These are phyloP conservation scores for Turritopsis rubra DNA, from an alignment of 30 jellyfish, hydroid and myxozoan species.

Conservation along the genomic window DNA sequence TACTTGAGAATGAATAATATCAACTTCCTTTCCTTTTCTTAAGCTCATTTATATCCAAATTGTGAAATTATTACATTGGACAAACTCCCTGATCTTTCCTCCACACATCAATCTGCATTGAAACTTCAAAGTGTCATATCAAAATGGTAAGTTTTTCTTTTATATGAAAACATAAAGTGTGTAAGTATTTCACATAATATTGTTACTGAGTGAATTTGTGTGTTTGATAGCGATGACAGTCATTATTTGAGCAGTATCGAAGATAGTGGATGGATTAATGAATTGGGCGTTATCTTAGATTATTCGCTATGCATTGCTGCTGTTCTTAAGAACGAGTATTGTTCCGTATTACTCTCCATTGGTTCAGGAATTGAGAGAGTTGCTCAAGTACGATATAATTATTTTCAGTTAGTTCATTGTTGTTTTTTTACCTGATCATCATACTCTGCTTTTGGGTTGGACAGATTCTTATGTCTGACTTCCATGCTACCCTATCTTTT, in stretches of 20 bases:
- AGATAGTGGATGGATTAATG: constrained; percentile 76
- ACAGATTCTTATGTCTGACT: too few relatives aligned
- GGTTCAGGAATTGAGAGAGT: constrained; percentile 66
- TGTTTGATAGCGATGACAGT: constrained; percentile 58
- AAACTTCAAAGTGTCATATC: constrained; percentile 43
- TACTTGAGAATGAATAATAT: neutral
- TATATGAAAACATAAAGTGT: neutral
- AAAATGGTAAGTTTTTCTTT: constrained; percentile 15
- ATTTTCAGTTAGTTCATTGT: neutral
- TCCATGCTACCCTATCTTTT: too few relatives aligned
- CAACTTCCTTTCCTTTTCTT: constrained; percentile 8
- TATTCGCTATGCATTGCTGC: constrained; percentile 46
- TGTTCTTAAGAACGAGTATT: constrained; percentile 27
- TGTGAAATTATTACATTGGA: constrained; percentile 47
- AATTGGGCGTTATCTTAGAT: constrained; percentile 47
- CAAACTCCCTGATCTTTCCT: constrained; percentile 47
- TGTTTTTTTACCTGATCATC: neutral
- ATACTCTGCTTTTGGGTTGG: too few relatives aligned
- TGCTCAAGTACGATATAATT: constrained; percentile 47
- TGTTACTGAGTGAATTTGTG: neutral
- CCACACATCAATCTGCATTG: constrained; percentile 58
- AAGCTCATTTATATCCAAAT: constrained; percentile 67
- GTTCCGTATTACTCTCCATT: constrained; percentile 51
- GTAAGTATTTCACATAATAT: too few relatives aligned
- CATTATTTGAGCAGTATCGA: constrained; percentile 47